phyloP scores from a whole-genome alignment of 2,888 invertebrate genomes.

The Trachelus stipa region DNA sequence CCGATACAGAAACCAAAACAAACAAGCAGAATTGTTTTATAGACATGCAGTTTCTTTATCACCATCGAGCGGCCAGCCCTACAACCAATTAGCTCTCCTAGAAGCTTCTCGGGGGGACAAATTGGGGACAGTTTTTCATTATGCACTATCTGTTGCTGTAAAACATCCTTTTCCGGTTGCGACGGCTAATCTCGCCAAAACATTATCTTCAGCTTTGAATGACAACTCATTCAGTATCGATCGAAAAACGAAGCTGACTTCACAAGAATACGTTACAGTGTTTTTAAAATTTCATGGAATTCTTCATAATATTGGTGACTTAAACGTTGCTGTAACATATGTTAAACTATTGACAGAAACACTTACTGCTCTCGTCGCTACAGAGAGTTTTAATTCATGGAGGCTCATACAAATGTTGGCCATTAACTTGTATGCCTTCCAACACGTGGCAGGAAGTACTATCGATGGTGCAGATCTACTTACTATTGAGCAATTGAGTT shows the following conservation, averaged over 20 bases:
- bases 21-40: constrained; percentile 88
- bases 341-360: constrained; percentile 77
- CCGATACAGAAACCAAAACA: constrained; percentile 83
- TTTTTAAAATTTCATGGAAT: constrained; percentile 76
- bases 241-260: constrained; percentile 71
- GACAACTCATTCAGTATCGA: constrained; percentile 53
- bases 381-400: constrained; percentile 81
- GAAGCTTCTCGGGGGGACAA: constrained; percentile 85
- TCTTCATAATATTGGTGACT: constrained; percentile 68
- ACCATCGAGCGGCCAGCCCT: constrained; percentile 86
- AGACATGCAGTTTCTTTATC: constrained; percentile 81
- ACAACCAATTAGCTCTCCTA: constrained; percentile 87
- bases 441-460: constrained; percentile 69
- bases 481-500: constrained; percentile 68
- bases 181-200: constrained; percentile 81
- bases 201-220: constrained; percentile 72
- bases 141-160: constrained; percentile 85
- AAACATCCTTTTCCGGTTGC: constrained; percentile 89
- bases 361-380: constrained; percentile 81
- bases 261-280: constrained; percentile 71
- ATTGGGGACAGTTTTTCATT: constrained; percentile 87
- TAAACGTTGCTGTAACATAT: constrained; percentile 73
- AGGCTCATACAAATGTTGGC: constrained; percentile 83
- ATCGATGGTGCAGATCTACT: constrained; percentile 61
- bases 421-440: constrained; percentile 80